phyloP scores from a whole-genome alignment of 2,113 vertebrate species.

The Merops nubicus region DNA sequence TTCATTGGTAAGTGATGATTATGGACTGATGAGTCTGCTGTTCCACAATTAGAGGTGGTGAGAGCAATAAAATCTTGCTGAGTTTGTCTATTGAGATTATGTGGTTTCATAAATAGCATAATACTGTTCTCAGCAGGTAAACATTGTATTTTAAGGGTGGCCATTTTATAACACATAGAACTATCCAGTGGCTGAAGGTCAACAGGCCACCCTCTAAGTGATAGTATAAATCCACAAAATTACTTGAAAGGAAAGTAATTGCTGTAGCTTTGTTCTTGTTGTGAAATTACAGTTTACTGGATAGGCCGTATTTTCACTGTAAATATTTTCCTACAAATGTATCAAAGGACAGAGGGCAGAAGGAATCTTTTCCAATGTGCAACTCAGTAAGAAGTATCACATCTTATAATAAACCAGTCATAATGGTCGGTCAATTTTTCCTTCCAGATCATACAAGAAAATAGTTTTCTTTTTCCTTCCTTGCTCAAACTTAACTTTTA shows the following conservation, averaged over 20 bases:
- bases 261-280: slow-evolving; percentile 5
- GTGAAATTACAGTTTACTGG: slow-evolving; percentile 21
- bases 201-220: neutral
- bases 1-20: neutral
- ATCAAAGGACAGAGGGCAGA: neutral
- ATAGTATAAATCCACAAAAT: slow-evolving; percentile 23
- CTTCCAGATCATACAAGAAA: neutral
- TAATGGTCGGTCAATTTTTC: neutral
- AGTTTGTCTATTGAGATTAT: slow-evolving; percentile 75
- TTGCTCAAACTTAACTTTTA: neutral
- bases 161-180: slow-evolving; percentile 28
- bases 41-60: slow-evolving; percentile 73
- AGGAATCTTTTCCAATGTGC: neutral
- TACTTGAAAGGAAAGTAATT: slow-evolving; percentile 28
- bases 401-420: neutral
- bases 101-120: slow-evolving; percentile 77
- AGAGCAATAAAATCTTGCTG: slow-evolving; percentile 80
- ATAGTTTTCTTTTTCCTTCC: neutral
- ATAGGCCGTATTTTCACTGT: slow-evolving; percentile 16
- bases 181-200: slow-evolving; percentile 39
- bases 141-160: slow-evolving; percentile 68
- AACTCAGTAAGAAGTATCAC: neutral
- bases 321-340: slow-evolving; percentile 25
- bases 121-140: slow-evolving; percentile 73
- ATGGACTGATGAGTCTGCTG: slow-evolving; percentile 69